Conservation (phyloP, 1,140 invertebrate genomes). For the Arion vulgaris region DNA sequence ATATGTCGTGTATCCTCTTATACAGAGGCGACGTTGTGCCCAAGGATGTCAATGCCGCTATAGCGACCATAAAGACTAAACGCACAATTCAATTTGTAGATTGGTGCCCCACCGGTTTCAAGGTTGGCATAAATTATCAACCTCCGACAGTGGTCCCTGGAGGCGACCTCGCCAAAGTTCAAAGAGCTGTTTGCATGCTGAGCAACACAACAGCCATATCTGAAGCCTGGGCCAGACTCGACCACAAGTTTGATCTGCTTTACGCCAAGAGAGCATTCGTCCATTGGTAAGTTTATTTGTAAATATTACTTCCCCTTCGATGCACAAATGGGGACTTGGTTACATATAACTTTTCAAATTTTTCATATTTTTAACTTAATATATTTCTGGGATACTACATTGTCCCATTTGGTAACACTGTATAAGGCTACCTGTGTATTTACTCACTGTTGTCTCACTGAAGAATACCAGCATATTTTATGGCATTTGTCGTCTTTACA, state of each 20-base stretch:
- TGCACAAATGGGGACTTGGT: not conserved
- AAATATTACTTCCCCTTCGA: not conserved
- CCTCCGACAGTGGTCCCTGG: not conserved
- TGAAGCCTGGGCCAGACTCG: constrained; percentile 37
- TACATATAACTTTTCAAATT: not conserved
- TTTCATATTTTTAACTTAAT: too few species aligned
- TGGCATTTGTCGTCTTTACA: too few species aligned
- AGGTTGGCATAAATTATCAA: constrained; percentile 2
- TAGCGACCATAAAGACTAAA: constrained; percentile 7
- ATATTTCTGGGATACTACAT: too few species aligned
- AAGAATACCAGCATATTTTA: too few species aligned
- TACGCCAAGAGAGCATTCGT: constrained; percentile 40
- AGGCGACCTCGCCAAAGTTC: not conserved
- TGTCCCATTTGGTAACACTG: too few species aligned
- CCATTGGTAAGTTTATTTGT: constrained; percentile 17
- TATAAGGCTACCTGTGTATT: too few species aligned
- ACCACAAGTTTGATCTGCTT: constrained; percentile 39
- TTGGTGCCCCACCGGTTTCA: constrained; percentile 5
- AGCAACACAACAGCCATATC: constrained; percentile 39
- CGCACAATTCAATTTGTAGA: not conserved
- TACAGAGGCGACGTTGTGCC: constrained; percentile 15
- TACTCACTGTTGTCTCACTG: too few species aligned
- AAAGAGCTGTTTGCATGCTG: constrained; percentile 33
- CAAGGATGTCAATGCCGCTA: constrained; percentile 12
- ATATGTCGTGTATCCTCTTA: constrained; percentile 15